Conservation (phyloP, 2,888 invertebrate genomes). For the Trilocha varians region DNA sequence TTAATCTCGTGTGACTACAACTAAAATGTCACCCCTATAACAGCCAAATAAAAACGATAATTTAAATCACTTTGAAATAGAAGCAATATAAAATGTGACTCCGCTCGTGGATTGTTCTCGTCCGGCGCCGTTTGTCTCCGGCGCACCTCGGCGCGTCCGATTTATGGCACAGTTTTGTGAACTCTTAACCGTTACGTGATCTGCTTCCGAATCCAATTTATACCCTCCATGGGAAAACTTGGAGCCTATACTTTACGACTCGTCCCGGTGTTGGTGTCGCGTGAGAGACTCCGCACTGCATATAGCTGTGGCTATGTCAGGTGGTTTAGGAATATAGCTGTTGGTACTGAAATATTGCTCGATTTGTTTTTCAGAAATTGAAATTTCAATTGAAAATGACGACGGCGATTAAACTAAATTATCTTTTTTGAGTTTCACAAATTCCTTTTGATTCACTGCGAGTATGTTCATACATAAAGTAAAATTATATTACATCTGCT, state of each 20-base stretch:
- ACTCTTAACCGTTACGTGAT: slow-evolving; percentile 74
- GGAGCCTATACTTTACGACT: slow-evolving; percentile 66
- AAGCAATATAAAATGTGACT: slow-evolving; percentile 14
- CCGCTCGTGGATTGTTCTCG: slow-evolving; percentile 25
- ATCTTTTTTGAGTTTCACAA: too few species aligned
- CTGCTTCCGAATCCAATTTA: slow-evolving; percentile 73
- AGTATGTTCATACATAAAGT: too few species aligned
- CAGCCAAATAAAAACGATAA: neutral
- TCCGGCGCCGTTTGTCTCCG: slow-evolving; percentile 68
- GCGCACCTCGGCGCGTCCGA: slow-evolving; percentile 71
- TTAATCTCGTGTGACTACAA: too few species aligned
- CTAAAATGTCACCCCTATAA: too few species aligned
- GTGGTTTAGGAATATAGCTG: neutral
- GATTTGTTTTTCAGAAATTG: too few species aligned
- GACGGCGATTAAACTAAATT: too few species aligned
- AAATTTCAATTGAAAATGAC: too few species aligned
- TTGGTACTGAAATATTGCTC: neutral
- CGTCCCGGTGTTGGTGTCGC: slow-evolving; percentile 43
- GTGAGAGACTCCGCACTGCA: slow-evolving; percentile 20
- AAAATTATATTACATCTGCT: too few species aligned
- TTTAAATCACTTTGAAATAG: neutral
- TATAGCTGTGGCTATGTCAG: neutral
- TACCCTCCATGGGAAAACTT: slow-evolving; percentile 68
- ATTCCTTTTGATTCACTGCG: too few species aligned
- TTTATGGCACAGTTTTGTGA: slow-evolving; percentile 73